These are phyloP conservation scores for Lomographa bimaculata DNA, from an alignment of 2,888 invertebrate genomes.

Conservation along the genomic window DNA sequence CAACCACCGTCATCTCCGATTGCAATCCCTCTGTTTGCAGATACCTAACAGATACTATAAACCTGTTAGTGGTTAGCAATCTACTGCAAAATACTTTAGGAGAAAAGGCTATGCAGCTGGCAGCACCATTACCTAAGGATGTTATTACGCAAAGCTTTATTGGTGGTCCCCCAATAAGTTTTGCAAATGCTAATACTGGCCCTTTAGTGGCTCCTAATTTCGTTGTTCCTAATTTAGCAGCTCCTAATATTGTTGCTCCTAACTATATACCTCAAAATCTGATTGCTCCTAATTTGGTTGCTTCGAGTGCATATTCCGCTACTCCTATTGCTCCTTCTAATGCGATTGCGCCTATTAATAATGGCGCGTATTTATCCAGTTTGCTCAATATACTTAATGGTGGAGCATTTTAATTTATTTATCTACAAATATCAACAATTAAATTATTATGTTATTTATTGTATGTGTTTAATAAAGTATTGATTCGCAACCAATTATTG, in stretches of 20 bases:
- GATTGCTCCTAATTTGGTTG: constrained; percentile 4
- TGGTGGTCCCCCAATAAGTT: constrained; percentile 39
- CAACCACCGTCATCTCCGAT: constrained; percentile 60
- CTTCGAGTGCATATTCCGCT: constrained; percentile 24
- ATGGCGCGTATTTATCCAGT: constrained; percentile 16
- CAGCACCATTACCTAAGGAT: constrained; percentile 53
- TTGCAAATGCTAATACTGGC: constrained; percentile 19
- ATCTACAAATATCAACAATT: too few relatives aligned
- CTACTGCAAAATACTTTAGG: constrained; percentile 53
- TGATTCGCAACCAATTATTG: too few relatives aligned
- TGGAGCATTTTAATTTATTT: too few relatives aligned
- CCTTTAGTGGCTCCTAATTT: constrained; percentile 9
- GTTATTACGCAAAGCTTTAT: constrained; percentile 43
- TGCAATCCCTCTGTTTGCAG: constrained; percentile 64
- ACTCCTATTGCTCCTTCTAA: constrained; percentile 11
- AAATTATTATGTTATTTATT: constrained; percentile 4
- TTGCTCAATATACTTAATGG: constrained; percentile 24
- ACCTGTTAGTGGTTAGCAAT: constrained; percentile 63
- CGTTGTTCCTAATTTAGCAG: constrained; percentile 24
- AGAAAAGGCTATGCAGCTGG: constrained; percentile 48
- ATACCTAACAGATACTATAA: constrained; percentile 62
- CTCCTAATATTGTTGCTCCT: constrained; percentile 12
- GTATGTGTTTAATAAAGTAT: too few relatives aligned
- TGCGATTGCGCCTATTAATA: constrained; percentile 11
- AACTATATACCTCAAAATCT: constrained; percentile 26